Conservation (phyloP, 2,113 vertebrate species). For the Dipodomys stephensi region DNA sequence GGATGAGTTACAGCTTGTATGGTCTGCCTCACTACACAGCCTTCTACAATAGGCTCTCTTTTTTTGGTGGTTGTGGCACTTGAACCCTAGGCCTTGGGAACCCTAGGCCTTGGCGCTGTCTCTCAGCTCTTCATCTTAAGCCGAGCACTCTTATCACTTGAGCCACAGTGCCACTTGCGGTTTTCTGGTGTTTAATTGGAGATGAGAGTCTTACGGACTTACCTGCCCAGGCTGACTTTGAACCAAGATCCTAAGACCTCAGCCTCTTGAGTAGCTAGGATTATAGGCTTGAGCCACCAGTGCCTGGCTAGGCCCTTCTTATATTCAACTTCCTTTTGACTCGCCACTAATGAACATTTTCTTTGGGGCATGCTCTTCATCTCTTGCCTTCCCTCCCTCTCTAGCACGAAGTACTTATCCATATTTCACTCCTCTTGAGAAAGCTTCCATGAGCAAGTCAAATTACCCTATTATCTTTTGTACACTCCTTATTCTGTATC, state of each 20-base stretch:
- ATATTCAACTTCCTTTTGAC: background rate
- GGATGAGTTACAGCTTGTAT: background rate
- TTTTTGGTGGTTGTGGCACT: no score
- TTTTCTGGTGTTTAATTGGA: no score
- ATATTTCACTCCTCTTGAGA: background rate
- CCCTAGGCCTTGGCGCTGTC: no score
- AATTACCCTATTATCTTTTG: background rate
- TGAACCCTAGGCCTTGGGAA: no score
- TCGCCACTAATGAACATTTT: background rate
- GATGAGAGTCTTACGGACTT: no score
- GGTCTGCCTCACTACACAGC: background rate
- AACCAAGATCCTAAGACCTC: no score
- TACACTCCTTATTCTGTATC: background rate
- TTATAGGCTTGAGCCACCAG: no score
- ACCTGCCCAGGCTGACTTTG: no score
- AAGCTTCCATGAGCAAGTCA: background rate
- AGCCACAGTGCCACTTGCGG: no score
- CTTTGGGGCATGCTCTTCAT: background rate
- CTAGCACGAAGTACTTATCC: background rate
- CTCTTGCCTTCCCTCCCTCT: background rate
- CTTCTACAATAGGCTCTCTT: background rate
- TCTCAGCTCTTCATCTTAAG: no score
- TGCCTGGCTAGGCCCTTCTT: background rate
- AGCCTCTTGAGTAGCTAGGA: no score
- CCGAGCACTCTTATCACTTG: no score